These are phyloP conservation scores for Nibea albiflora DNA, from an alignment of 2,113 vertebrate species.

Conservation along the genomic window DNA sequence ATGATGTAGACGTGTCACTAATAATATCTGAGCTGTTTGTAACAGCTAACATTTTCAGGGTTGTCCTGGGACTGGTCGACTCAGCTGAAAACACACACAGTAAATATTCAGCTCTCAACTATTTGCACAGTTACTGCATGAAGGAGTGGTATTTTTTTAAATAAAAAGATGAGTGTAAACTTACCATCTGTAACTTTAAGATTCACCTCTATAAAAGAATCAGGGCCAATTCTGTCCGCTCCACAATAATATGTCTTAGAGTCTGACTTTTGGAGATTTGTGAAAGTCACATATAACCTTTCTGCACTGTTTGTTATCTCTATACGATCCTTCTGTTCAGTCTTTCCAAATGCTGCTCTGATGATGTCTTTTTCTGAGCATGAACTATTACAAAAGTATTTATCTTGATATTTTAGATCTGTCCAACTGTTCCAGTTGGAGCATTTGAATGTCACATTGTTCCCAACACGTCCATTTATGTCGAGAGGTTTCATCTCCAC, in stretches of 20 bases:
- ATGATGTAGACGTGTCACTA: no score
- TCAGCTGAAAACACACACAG: no score
- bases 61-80: no score
- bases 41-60: no score
- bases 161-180: no score
- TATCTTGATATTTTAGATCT: not conserved
- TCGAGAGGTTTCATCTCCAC: not conserved
- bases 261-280: conserved; percentile 32
- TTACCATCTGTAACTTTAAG: conserved; percentile 1
- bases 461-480: not conserved
- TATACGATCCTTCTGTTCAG: accelerated
- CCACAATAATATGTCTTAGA: conserved; percentile 32
- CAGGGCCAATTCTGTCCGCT: accelerated
- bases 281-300: conserved; percentile 32
- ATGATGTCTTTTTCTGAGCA: conserved; percentile 20
- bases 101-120: no score
- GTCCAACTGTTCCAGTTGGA: not conserved
- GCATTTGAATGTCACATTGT: conserved; percentile 8
- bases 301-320: not conserved
- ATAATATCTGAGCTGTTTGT: no score
- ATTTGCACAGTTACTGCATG: no score
- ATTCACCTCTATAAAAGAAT: not conserved
- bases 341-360: not conserved
- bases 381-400: conserved; percentile 39
- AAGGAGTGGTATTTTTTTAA: no score